Conservation (phyloP, 2,888 invertebrate species). For the Himalopsyche japonica region DNA sequence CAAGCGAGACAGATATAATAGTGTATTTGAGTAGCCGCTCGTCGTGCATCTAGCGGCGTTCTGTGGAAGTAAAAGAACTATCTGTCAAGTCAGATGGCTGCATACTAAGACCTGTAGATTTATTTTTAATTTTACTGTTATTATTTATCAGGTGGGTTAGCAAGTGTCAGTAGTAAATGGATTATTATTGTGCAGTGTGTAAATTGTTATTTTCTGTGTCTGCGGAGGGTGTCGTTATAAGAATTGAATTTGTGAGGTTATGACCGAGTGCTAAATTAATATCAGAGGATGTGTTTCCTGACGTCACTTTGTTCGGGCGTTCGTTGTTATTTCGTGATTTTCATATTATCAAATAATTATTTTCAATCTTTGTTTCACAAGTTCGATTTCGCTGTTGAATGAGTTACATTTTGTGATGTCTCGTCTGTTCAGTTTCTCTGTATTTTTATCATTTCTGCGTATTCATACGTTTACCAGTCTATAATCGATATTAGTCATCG, state of each 20-base stretch:
- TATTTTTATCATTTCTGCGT: neutral
- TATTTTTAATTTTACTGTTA: slow-evolving; percentile 9
- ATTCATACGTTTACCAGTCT: neutral
- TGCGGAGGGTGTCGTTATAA: neutral
- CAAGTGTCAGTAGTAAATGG: neutral
- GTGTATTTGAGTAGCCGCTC: neutral
- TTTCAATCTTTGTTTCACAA: neutral
- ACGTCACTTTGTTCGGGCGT: slow-evolving; percentile 31
- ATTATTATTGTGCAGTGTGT: neutral
- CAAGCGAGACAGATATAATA: slow-evolving; percentile 1
- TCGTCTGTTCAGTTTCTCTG: neutral
- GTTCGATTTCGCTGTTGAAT: neutral
- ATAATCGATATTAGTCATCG: neutral
- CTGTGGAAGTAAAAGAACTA: neutral
- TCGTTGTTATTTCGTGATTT: slow-evolving; percentile 11
- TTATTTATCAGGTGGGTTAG: slow-evolving; percentile 19
- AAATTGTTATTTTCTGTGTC: neutral
- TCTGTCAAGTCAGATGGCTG: slow-evolving; percentile 27
- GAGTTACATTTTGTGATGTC: neutral
- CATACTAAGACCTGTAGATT: slow-evolving; percentile 10
- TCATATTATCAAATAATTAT: neutral
- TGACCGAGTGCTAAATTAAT: slow-evolving; percentile 16
- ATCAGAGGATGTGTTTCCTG: slow-evolving; percentile 26
- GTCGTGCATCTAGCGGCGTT: slow-evolving; percentile 21
- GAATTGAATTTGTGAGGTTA: slow-evolving; percentile 22